Evolutionary conservation across 2,888 invertebrate genomes (phyloP), one percentile per base, ranked within the genome.

Genomic region (Encarsia formosa): DNA sequence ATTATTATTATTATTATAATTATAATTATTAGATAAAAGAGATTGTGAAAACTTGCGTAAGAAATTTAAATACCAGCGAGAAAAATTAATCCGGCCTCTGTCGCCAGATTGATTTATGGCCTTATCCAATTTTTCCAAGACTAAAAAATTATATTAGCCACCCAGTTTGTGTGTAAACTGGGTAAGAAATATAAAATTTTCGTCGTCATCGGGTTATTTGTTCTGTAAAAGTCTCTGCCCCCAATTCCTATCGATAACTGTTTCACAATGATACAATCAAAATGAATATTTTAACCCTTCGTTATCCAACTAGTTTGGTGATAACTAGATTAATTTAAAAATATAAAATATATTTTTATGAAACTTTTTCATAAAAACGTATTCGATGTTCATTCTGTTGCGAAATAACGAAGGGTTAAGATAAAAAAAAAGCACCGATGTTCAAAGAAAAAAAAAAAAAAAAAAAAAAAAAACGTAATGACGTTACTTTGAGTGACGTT

Each of bases 101-200:
- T 66, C 66, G 71, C 69, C 73, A 70, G 71, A 69, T 47, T 69
- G 69, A 69, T 73, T 72, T 56, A 73, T 73, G 72, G 73, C 73
- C 72, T 73, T 73, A 73, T 72, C 71, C 72, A 71, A 71, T 71
- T 70, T 72, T 73, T 71, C 70, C 71, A 71, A 72, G 68, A 72
- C 67, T 71, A 65, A 69, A 71, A 73, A 72, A 71, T 71, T 71
- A 72, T 72, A 71, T 71, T 72, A 70, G 70, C 69, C 70, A 70
- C 65, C 26, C 13, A 69, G 65, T 67, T 63, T 69, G 66, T 69
- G 69, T n/a, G n/a, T n/a, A n/a, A n/a, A n/a, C n/a, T n/a, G n/a
- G n/a, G n/a, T n/a, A n/a, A n/a, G n/a, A n/a, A n/a, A n/a, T n/a
- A n/a, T n/a, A n/a, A n/a, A n/a, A n/a, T n/a, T n/a, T n/a, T n/a